Base-by-base conservation (phyloP, 2,797 vertebrate genomes). In the Alauda arvensis region DNA sequence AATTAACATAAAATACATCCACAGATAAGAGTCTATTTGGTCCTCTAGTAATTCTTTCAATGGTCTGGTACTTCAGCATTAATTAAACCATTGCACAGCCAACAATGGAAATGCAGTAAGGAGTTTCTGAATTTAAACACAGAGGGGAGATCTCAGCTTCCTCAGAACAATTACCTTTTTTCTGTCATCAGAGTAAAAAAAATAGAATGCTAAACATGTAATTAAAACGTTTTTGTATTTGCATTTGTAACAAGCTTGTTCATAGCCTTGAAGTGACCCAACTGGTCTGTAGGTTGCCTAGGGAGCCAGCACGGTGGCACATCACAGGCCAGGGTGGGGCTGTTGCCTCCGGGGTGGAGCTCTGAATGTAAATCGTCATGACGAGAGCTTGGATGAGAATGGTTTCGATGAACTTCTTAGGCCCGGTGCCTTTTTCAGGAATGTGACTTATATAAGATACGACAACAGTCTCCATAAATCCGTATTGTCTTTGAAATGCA, bases 1-100 rank as follows among this genome's bases (percentile, higher is more conserved):
- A 92, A 91, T 95, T 92, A 95, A 95, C 89, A 83, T 92, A 77
- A 94, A 92, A 94, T 89, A 45, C 63, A 88, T 89, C 48, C 59
- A 85, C 66, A 84, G 83, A 93, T 85, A 79, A 59, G 55, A 83
- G 53, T 84, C 80, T 93, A 2, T 92, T 91, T 93, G 69, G 65
- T 87, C 52, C 92, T 93, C 89, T 90, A 52, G 74, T 95, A 94
- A 95, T 85, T 90, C 89, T 86, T 93, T 93, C 89, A 90, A 33
- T 70, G 56, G 45, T 92, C 75, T 11, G 16, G 72, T 55, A 94
- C 90, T 89, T 90, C 8, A 77, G 56, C 63, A 25, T 82, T 93
- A 90, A 95, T 87, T 95, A 91, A 94, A 85, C 69, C 45, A 10
- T 29, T 74, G 52, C 69, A 24, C 20, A 79, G 40, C 83, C 80